Conservation (phyloP, 2,888 invertebrate species). For the Mongoloraphidia duomilia region DNA sequence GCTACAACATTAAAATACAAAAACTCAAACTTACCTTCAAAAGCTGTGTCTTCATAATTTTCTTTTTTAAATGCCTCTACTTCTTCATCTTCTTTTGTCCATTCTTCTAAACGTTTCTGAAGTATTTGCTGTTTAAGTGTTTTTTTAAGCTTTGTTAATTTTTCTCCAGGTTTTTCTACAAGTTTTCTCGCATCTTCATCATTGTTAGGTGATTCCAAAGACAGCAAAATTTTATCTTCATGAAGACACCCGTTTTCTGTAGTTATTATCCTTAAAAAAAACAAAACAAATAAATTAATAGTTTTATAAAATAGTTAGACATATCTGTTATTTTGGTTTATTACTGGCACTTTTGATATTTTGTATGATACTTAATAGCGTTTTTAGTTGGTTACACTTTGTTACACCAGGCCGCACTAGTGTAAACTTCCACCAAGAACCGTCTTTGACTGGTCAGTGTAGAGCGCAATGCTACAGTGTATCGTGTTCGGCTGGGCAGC, state of each 20-base stretch:
- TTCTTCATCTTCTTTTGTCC: slow-evolving; percentile 47
- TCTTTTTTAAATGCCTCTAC: slow-evolving; percentile 24
- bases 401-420: no score
- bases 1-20: not conserved
- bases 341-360: no score
- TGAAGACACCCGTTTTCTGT: slow-evolving; percentile 13
- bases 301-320: no score
- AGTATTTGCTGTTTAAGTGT: slow-evolving; percentile 58
- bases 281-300: not conserved
- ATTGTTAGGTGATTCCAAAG: no score
- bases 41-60: slow-evolving; percentile 19
- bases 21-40: slow-evolving; percentile 1
- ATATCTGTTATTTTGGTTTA: no score
- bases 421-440: no score
- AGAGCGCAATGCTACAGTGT: no score
- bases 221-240: slow-evolving; percentile 16
- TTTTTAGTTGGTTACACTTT: no score
- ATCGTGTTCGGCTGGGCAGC: no score
- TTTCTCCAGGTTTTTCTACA: slow-evolving; percentile 51
- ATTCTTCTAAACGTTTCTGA: slow-evolving; percentile 50
- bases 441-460: no score
- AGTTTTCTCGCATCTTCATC: slow-evolving; percentile 11
- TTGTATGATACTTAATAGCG: no score
- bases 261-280: not conserved
- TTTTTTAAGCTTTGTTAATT: slow-evolving; percentile 51